These are phyloP conservation scores for Phenacoccus solenopsis DNA, from an alignment of 1,140 invertebrate genomes.

Conservation along the genomic window DNA sequence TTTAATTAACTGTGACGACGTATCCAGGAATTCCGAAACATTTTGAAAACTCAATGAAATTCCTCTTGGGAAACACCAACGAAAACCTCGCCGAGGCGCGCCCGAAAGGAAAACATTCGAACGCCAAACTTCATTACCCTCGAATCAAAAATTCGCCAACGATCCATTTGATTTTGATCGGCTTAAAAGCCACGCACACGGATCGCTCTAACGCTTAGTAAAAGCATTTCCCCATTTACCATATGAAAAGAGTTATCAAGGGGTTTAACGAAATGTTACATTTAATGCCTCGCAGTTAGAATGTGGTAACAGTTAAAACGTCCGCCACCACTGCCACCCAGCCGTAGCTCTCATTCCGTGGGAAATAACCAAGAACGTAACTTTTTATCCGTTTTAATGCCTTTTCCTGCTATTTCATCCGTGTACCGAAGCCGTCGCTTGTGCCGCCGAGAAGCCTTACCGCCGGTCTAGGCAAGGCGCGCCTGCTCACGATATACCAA, in stretches of 20 bases:
- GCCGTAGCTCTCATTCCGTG: neutral
- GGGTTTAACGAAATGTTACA: neutral
- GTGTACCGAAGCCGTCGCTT: neutral
- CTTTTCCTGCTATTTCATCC: neutral
- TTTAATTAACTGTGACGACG: no score
- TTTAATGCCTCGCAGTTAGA: neutral
- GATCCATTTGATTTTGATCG: neutral
- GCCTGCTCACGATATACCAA: no score
- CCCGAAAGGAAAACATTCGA: no score
- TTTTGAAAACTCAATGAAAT: no score
- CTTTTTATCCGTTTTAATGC: neutral
- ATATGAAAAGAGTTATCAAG: constrained; percentile 3
- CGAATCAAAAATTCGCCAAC: neutral
- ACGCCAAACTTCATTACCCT: neutral
- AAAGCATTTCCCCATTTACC: neutral
- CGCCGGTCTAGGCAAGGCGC: no score
- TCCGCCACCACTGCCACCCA: neutral
- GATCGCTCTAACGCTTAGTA: neutral
- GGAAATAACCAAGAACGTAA: neutral
- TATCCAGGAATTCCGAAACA: no score
- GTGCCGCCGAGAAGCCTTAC: neutral
- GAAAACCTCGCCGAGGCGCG: no score
- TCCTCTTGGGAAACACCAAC: no score
- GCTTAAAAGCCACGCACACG: neutral
- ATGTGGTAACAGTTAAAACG: neutral